phyloP scores from a whole-genome alignment of 2,113 vertebrate genomes.

The Artemisiospiza belli region DNA sequence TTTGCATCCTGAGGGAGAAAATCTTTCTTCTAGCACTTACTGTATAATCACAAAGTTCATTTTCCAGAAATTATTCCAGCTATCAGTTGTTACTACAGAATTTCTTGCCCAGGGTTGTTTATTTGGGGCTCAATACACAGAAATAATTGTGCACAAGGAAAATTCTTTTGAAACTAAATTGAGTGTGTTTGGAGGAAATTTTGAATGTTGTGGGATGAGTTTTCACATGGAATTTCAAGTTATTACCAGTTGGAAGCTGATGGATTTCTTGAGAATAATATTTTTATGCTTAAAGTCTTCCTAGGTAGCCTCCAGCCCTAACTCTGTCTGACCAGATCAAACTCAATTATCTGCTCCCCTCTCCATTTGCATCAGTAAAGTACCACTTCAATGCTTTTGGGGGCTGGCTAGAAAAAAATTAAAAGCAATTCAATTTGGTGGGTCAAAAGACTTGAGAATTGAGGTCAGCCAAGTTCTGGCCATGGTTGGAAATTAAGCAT shows the following conservation, averaged over 20 bases:
- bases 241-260: neutral
- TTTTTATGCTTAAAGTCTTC: neutral
- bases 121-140: neutral
- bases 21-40: neutral
- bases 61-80: neutral
- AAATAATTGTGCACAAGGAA: neutral
- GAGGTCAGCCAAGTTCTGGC: neutral
- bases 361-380: neutral
- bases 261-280: neutral
- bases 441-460: neutral
- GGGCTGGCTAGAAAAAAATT: neutral
- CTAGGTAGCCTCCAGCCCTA: neutral
- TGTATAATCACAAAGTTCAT: neutral
- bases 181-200: neutral
- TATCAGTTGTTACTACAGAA: neutral
- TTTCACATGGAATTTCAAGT: neutral
- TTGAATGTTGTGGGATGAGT: neutral
- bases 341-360: slow-evolving; percentile 20
- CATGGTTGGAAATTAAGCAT: neutral
- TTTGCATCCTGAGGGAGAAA: neutral
- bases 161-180: neutral
- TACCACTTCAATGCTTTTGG: neutral
- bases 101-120: neutral
- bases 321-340: neutral
- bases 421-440: neutral